These are phyloP conservation scores for Norana najaformis DNA, from an alignment of 2,888 invertebrate genomes.

Conservation along the genomic window DNA sequence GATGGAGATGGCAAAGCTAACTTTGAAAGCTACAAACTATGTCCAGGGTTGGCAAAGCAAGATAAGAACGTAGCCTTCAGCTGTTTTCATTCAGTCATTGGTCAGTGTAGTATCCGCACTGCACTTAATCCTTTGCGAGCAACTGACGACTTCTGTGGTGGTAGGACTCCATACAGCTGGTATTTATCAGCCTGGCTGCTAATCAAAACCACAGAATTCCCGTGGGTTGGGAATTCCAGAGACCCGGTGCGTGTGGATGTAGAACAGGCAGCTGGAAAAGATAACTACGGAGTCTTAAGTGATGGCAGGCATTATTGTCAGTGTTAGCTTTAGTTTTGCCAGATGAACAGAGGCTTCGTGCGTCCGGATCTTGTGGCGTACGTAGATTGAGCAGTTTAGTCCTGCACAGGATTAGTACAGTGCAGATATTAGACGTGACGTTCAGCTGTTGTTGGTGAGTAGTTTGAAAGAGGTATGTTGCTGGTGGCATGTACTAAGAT, in stretches of 20 bases:
- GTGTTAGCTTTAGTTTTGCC: neutral
- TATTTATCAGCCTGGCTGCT: neutral
- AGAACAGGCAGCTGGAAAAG: slow-evolving; percentile 13
- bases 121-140: no score
- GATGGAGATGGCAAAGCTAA: no score
- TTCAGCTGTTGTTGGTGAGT: no score
- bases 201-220: slow-evolving; percentile 1
- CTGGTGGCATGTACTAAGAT: neutral
- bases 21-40: neutral
- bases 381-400: neutral
- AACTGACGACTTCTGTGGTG: neutral
- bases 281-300: neutral
- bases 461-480: neutral
- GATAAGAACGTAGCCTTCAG: neutral
- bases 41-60: neutral
- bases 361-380: neutral
- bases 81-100: neutral
- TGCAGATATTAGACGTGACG: no score
- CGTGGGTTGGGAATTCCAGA: neutral
- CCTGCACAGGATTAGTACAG: neutral
- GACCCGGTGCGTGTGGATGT: neutral
- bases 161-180: neutral
- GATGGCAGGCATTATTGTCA: neutral
- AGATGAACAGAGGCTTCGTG: neutral
- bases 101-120: neutral